Evolutionary conservation across 23 tunicate species (phyloP), one percentile per base, ranked within the genome.

Genomic region (Botrylloides violaceus): DNA sequence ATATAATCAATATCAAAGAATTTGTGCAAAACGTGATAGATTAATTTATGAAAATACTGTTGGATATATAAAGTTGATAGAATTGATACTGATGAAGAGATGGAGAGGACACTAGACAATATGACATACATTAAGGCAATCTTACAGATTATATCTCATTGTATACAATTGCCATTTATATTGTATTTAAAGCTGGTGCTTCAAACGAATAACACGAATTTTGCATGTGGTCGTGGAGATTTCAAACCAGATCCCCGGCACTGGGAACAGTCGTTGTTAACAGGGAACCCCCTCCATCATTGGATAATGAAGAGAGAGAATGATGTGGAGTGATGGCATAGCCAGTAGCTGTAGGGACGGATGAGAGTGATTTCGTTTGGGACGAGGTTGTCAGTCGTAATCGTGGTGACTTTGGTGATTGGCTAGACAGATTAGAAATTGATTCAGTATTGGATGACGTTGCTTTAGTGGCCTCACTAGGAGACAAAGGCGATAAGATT

Each of bases 331-430:
- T 32, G 19, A 68, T 68, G 21, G 56, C 58, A 43, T 68, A 68
- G 1, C 58, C 74, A 5, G 58, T 23, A 0, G 74, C 74, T 37
- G 74, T 68, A 27, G 74, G 58, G 28, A 68, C 58, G 22, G 36
- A 20, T 6, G 74, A 36, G n/a, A 25, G 74, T 20, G 36, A 28
- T 25, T 20, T 32, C 6, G 58, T n/a, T 36, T 55, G 25, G 18
- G 74, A 36, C 29, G 74, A 39, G 18, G 74, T 32, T 31, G 74
- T 68, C 74, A 68, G 36, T 28, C 58, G 23, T 19, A 68, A 43
- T 5, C 56, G 57, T 0, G 74, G 74, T 4, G 74, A 68, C 37
- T 68, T 68, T 21, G 58, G 37, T 4, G 58, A 68, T 1, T 19
- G 15, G 22, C 32, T 68, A 4, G 49, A 36, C 4, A 36, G 9